Evolutionary conservation across 1,140 invertebrate genomes (phyloP).

Genomic region (Drosophila triauraria): DNA sequence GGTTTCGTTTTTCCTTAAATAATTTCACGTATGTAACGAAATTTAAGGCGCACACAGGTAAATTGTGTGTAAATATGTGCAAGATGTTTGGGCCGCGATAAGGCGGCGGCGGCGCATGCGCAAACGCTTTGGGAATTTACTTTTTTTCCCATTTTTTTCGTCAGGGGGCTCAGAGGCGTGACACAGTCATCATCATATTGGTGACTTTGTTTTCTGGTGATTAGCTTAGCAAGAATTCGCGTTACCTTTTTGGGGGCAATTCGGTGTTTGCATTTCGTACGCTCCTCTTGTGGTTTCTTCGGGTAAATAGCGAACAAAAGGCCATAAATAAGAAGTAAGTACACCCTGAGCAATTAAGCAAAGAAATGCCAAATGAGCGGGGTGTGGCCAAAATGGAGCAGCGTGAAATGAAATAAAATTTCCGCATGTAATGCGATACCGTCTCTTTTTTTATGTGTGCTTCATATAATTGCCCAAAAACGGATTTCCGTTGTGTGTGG

Average conservation of each 20-base stretch:
- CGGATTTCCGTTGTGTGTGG: conserved; percentile 76
- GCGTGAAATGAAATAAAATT: conserved; percentile 46
- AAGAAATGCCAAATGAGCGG: conserved; percentile 60
- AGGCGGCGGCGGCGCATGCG: conserved; percentile 61
- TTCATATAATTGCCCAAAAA: conserved; percentile 68
- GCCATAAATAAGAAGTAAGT: conserved; percentile 58
- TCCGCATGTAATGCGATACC: conserved; percentile 69
- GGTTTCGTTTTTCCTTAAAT: conserved; percentile 71
- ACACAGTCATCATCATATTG: conserved; percentile 51
- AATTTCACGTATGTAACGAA: conserved; percentile 66
- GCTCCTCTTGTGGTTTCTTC: conserved; percentile 42
- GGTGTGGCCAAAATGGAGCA: conserved; percentile 53
- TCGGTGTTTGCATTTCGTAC: conserved; percentile 43
- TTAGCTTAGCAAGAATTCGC: conserved; percentile 84
- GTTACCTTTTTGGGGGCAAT: conserved; percentile 55
- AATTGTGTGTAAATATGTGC: conserved; percentile 78
- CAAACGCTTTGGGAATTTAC: conserved; percentile 48
- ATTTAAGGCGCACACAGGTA: conserved; percentile 55
- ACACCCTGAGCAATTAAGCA: conserved; percentile 63
- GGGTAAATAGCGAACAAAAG: conserved; percentile 74
- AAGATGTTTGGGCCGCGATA: conserved; percentile 74
- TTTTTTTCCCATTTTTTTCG: not conserved
- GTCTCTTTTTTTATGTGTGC: conserved; percentile 40
- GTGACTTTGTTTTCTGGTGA: conserved; percentile 67
- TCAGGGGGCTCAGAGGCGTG: conserved; percentile 41